phyloP scores from a whole-genome alignment of 2,888 invertebrate species.

The Cinara cedri region DNA sequence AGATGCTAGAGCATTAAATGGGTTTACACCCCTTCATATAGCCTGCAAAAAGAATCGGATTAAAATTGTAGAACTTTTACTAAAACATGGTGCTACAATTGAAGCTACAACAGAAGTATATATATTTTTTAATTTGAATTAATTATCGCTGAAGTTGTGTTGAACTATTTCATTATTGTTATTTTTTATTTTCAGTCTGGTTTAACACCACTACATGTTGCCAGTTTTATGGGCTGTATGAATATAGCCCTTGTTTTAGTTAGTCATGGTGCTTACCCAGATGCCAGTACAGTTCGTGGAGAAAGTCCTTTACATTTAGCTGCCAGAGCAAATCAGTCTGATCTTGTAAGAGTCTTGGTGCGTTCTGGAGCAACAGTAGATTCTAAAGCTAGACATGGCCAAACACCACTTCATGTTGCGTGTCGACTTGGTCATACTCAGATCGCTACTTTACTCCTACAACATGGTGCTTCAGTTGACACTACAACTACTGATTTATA shows the following conservation, averaged over 20 bases:
- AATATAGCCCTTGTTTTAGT: conserved; percentile 96
- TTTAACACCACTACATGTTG: conserved; percentile 94
- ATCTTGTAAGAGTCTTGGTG: conserved; percentile 92
- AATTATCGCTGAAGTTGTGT: neutral
- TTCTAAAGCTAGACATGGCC: conserved; percentile 70
- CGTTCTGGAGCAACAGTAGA: conserved; percentile 89
- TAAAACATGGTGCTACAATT: conserved; percentile 89
- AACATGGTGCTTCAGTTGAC: conserved; percentile 89
- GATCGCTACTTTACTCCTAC: conserved; percentile 89
- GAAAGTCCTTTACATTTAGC: conserved; percentile 97
- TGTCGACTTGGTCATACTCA: conserved; percentile 94
- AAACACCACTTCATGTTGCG: conserved; percentile 96
- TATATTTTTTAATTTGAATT: neutral
- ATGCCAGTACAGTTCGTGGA: conserved; percentile 92
- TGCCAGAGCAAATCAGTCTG: conserved; percentile 95
- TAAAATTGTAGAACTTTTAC: conserved; percentile 91
- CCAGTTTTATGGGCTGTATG: conserved; percentile 99
- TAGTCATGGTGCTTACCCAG: conserved; percentile 91
- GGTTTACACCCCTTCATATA: conserved; percentile 96
- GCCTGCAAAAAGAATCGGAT: conserved; percentile 99
- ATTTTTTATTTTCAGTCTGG: conserved; percentile 70
- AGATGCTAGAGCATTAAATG: conserved; percentile 93
- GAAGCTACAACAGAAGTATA: conserved; percentile 61
- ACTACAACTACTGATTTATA: conserved; percentile 93
- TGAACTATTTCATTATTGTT: neutral